These are phyloP conservation scores for Rhinoderma darwinii DNA, from an alignment of 2,113 vertebrate genomes.

Conservation along the genomic window DNA sequence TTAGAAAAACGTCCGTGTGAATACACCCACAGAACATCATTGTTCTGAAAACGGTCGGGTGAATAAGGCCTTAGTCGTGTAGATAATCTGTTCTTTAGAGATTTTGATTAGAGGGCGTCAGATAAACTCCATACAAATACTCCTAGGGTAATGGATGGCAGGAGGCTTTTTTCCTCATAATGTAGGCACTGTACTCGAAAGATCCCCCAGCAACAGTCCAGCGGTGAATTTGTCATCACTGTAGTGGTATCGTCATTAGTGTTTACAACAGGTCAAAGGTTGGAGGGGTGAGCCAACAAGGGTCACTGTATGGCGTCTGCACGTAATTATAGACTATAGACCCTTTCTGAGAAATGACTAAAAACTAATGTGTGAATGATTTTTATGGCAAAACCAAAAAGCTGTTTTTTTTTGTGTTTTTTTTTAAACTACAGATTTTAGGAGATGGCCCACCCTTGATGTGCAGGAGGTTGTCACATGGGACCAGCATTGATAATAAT, in stretches of 20 bases:
- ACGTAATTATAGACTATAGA: not conserved
- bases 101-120: not conserved
- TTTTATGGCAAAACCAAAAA: constrained; percentile 14
- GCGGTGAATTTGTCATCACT: constrained; percentile 52
- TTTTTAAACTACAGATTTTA: not conserved
- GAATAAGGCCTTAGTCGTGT: too few species aligned
- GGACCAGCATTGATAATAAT: not conserved
- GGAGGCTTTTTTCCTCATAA: not conserved
- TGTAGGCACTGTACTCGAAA: not conserved
- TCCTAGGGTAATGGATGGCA: not conserved
- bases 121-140: not conserved
- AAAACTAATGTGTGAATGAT: constrained; percentile 7
- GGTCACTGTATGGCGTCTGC: constrained; percentile 2
- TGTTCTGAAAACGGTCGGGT: too few species aligned
- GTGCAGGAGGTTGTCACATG: not conserved
- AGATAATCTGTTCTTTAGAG: not conserved
- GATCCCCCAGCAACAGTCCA: constrained; percentile 10
- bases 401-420: not conserved
- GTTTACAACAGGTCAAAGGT: constrained; percentile 52
- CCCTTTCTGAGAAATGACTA: not conserved
- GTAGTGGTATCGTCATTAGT: constrained; percentile 30
- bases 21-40: too few species aligned
- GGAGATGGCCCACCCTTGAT: not conserved
- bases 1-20: too few species aligned
- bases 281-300: not conserved